These are phyloP conservation scores for Erebia aethiops DNA, from an alignment of 2,888 invertebrate genomes.

Conservation along the genomic window DNA sequence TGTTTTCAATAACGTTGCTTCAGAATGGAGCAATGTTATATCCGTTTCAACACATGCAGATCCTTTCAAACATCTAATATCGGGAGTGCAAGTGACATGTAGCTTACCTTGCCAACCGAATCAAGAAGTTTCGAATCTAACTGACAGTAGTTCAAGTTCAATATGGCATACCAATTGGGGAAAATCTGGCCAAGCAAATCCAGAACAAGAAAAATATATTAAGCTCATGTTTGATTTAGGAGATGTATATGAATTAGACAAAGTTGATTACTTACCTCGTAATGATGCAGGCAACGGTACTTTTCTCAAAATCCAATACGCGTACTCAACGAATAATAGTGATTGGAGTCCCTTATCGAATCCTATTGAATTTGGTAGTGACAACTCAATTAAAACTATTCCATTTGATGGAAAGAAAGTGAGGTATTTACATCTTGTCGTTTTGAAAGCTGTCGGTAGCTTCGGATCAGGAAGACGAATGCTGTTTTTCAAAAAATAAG, in stretches of 20 bases:
- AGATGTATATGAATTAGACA: conserved; percentile 49
- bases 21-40: conserved; percentile 65
- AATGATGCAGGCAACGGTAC: conserved; percentile 67
- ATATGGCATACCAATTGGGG: conserved; percentile 51
- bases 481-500: conserved; percentile 52
- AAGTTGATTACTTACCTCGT: conserved; percentile 63
- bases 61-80: conserved; percentile 49
- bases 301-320: conserved; percentile 58
- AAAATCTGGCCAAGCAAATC: conserved; percentile 37
- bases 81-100: conserved; percentile 46
- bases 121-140: conserved; percentile 47
- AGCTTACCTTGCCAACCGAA: conserved; percentile 48
- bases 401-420: conserved; percentile 49
- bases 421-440: conserved; percentile 56
- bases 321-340: conserved; percentile 53
- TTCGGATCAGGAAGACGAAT: conserved; percentile 66
- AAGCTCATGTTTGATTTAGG: conserved; percentile 48
- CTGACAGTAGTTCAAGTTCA: conserved; percentile 37
- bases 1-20: conserved; percentile 52
- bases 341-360: conserved; percentile 56
- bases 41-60: conserved; percentile 52
- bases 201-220: conserved; percentile 36
- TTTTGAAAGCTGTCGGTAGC: conserved; percentile 58
- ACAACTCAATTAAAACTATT: conserved; percentile 56
- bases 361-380: conserved; percentile 49